Conservation (phyloP, 1,140 invertebrate species). For the Mizuhopecten yessoensis region DNA sequence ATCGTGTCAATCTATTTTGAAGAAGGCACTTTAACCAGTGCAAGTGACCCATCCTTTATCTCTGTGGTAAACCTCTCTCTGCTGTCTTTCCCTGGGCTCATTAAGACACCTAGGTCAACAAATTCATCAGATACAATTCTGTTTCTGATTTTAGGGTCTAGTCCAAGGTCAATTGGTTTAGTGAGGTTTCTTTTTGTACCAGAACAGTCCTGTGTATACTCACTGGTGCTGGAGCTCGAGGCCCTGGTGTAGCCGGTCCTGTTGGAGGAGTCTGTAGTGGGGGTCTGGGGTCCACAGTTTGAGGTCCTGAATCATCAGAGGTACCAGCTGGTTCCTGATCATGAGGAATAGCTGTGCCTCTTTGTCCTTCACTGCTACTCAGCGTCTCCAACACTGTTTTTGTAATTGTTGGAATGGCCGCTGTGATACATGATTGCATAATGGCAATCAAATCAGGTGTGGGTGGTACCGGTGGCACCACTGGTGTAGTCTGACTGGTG, state of each 20-base stretch:
- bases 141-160: constrained; percentile 37
- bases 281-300: background rate
- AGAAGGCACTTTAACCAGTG: constrained; percentile 3
- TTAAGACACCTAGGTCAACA: constrained; percentile 39
- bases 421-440: background rate
- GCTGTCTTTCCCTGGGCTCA: constrained; percentile 12
- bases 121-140: constrained; percentile 50
- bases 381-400: background rate
- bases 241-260: background rate
- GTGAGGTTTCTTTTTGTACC: background rate
- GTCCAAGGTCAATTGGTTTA: constrained; percentile 30
- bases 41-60: background rate
- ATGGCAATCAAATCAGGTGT: background rate
- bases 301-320: background rate
- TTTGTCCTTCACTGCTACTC: background rate
- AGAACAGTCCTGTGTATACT: background rate
- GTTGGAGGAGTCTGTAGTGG: no score
- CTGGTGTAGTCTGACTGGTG: background rate
- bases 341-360: background rate
- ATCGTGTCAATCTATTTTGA: background rate
- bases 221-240: background rate
- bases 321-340: background rate
- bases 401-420: background rate
- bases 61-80: background rate
- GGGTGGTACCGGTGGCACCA: background rate